phyloP scores from a whole-genome alignment of 2,113 vertebrate genomes.

The Nanorana parkeri region DNA sequence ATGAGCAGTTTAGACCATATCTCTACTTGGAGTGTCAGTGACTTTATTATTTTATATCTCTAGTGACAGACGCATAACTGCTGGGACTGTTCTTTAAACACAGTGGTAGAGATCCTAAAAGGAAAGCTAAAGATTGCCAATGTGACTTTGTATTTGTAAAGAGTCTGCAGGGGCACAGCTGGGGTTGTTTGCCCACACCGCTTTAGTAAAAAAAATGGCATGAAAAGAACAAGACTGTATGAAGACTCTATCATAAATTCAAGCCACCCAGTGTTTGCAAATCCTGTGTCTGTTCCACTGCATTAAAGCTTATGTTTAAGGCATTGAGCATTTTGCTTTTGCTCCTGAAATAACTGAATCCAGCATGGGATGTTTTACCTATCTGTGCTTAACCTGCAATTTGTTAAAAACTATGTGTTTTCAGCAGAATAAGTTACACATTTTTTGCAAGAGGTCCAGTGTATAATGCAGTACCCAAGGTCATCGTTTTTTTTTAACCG shows the following conservation, averaged over 20 bases:
- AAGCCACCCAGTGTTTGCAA: not conserved
- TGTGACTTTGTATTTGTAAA: not conserved
- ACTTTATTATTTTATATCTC: no score
- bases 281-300: not conserved
- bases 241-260: not conserved
- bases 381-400: no score
- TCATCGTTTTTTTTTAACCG: no score
- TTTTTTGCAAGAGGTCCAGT: no score
- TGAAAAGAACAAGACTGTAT: not conserved
- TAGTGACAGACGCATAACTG: not conserved
- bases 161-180: constrained; percentile 19
- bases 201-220: constrained; percentile 9
- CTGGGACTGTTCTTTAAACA: constrained; percentile 20
- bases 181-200: constrained; percentile 34
- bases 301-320: not conserved
- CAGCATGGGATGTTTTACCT: no score
- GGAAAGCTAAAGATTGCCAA: constrained; percentile 7
- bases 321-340: not conserved
- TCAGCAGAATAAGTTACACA: no score
- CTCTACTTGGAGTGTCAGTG: no score
- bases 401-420: no score
- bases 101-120: constrained; percentile 9
- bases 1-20: constrained; percentile 1
- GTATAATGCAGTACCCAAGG: no score
- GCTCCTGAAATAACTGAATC: not conserved